Conservation (phyloP, 2,797 vertebrate genomes). For the Petrocephalus sullivani region DNA sequence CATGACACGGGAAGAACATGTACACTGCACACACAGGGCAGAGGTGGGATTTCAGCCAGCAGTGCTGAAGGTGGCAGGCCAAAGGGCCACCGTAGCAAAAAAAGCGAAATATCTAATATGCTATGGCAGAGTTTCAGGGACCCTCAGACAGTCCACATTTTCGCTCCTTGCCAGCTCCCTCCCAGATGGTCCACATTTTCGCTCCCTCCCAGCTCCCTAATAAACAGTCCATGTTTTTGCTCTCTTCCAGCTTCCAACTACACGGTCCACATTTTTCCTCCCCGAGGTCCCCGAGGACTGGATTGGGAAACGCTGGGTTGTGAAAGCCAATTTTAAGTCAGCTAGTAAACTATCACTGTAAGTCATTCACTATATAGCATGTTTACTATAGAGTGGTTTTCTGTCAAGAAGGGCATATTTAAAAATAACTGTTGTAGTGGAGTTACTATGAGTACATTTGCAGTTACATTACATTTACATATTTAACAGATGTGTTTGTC, state of each 20-base stretch:
- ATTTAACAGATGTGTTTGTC: neutral
- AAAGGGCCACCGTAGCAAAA: neutral
- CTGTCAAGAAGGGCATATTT: neutral
- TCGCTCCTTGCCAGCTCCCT: neutral
- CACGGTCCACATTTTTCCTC: too few species aligned
- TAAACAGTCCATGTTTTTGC: neutral
- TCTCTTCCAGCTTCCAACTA: neutral
- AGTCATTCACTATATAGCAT: neutral
- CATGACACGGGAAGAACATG: neutral
- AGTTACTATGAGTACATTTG: neutral
- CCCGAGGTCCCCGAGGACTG: neutral
- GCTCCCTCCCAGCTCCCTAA: neutral
- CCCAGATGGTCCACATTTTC: neutral
- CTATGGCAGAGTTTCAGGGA: neutral
- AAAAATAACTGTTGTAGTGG: neutral
- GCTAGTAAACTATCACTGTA: neutral
- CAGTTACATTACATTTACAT: neutral
- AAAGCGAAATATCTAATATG: neutral
- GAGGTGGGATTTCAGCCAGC: neutral
- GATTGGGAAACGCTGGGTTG: neutral
- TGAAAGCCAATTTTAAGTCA: neutral
- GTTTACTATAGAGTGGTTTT: neutral
- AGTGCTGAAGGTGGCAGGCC: neutral
- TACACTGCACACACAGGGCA: neutral
- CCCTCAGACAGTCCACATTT: neutral